Conservation (phyloP, 1,140 invertebrate species). For the Bursaphelenchus mucronatus region DNA sequence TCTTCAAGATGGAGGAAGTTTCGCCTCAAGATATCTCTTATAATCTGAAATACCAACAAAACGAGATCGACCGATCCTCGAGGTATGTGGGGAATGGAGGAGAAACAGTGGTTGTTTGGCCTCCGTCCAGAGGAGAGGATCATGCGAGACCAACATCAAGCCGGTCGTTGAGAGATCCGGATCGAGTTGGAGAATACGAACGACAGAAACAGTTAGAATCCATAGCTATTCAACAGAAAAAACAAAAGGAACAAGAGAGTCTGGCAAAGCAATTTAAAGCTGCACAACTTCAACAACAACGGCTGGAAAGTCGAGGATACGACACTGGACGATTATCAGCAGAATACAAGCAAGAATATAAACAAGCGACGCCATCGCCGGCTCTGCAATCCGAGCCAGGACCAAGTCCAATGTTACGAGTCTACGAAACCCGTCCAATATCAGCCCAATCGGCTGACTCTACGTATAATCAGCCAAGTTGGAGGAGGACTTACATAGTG, state of each 20-base stretch:
- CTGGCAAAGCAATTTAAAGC: constrained; percentile 52
- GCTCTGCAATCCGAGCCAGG: constrained; percentile 15
- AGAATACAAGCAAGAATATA: too few relatives aligned
- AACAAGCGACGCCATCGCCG: constrained; percentile 1
- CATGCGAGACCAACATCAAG: constrained; percentile 18
- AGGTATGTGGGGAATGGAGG: constrained; percentile 14
- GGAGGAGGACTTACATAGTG: constrained; percentile 56
- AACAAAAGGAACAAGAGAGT: constrained; percentile 32
- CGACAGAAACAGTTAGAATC: constrained; percentile 49
- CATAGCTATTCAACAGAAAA: constrained; percentile 46
- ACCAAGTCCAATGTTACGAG: constrained; percentile 36
- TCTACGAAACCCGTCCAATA: constrained; percentile 57
- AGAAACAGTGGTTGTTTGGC: constrained; percentile 55
- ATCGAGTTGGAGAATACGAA: constrained; percentile 49
- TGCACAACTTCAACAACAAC: constrained; percentile 49
- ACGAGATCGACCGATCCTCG: background rate
- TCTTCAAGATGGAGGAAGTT: constrained; percentile 55
- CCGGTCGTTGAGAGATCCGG: constrained; percentile 52
- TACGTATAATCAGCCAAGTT: constrained; percentile 25
- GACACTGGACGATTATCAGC: too few relatives aligned
- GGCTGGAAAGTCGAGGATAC: constrained; percentile 20
- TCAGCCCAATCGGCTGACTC: constrained; percentile 37
- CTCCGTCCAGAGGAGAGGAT: constrained; percentile 29
- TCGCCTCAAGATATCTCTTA: constrained; percentile 2
- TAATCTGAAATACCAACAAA: constrained; percentile 11